Base-by-base conservation (phyloP, 2,113 vertebrate genomes). In the Tupaia tana region DNA sequence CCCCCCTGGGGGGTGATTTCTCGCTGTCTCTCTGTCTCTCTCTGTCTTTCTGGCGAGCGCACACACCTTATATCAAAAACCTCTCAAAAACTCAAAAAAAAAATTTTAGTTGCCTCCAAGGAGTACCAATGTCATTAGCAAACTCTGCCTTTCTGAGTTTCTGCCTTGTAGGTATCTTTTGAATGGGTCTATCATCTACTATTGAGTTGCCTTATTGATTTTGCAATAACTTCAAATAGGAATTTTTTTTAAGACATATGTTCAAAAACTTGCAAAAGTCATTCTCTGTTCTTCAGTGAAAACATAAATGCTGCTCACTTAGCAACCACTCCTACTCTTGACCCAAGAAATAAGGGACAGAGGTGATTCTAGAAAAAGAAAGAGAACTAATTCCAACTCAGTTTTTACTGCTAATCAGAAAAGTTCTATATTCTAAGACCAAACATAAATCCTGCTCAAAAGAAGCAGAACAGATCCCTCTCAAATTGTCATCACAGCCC, bases 361-460 rank as follows among this genome's bases (percentile, higher is more conserved):
- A 97, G 67, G 43, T 74, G 93, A 92, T 91, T 96, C 95, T 95
- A 88, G 97, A 94, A 95, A 97, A 97, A 98, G 98, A 96, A 94
- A 74, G 16, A 75, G 52, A 92, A 70, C 1, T 11, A 56, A 15
- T 56, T 27, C 31, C 97, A 97, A 90, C 94, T 96, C 71, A 95
- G 98, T 94, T 98, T 98, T 99, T 97, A 98, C 97, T 96, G 98
- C 99, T 99, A 99, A 99, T 99, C 99, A 99, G 96, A 97, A 64
- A 97, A 98, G 99, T 99, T 99, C 99, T 99, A 99, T 98, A 99
- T 99, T 99, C 98, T 99, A 99, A 99, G 98, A 99, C 99, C 98
- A 99, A 99, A 99, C 98, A 96, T 96, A 99, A 99, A 99, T 99
- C 98, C 98, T 98, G 98, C 98, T 98, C 98, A 97, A 98, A 99